These are phyloP conservation scores for Zaprionus capensis DNA, from an alignment of 1,140 invertebrate genomes.

Conservation along the genomic window DNA sequence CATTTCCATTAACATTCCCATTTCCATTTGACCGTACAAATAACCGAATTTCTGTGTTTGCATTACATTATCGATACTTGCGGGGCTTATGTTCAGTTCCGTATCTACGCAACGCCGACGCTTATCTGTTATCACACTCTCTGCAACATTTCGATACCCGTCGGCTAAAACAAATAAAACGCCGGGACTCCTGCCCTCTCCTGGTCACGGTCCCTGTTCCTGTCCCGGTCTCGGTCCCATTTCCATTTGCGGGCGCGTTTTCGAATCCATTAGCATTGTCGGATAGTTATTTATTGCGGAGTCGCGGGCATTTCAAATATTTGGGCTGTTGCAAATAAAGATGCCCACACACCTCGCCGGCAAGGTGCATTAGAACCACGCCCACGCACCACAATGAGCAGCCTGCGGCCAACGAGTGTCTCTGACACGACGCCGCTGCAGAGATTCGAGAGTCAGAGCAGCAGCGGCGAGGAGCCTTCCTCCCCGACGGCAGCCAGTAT, in stretches of 20 bases:
- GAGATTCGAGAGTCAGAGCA: constrained; percentile 75
- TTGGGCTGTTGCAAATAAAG: constrained; percentile 50
- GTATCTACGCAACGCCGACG: constrained; percentile 42
- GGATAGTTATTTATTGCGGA: constrained; percentile 39
- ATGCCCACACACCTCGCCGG: constrained; percentile 57
- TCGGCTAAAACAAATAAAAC: constrained; percentile 24
- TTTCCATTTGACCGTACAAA: constrained; percentile 41
- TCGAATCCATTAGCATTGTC: constrained; percentile 64
- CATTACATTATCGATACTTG: constrained; percentile 67
- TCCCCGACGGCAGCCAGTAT: constrained; percentile 68
- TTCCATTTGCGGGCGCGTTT: constrained; percentile 7
- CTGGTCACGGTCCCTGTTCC: not conserved
- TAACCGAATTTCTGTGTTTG: constrained; percentile 53
- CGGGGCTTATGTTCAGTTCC: constrained; percentile 4
- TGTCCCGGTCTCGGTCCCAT: not conserved
- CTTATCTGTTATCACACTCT: constrained; percentile 48
- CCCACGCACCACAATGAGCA: constrained; percentile 50
- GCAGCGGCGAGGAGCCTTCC: constrained; percentile 73
- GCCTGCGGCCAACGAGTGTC: constrained; percentile 66
- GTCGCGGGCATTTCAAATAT: constrained; percentile 60
- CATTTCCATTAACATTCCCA: constrained; percentile 24
- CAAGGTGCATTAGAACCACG: constrained; percentile 64
- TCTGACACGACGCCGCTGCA: constrained; percentile 76
- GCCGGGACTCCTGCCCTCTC: not conserved
- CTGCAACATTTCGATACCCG: not conserved